Conservation (phyloP, 1,140 invertebrate genomes). For the Pteromalus puparum region DNA sequence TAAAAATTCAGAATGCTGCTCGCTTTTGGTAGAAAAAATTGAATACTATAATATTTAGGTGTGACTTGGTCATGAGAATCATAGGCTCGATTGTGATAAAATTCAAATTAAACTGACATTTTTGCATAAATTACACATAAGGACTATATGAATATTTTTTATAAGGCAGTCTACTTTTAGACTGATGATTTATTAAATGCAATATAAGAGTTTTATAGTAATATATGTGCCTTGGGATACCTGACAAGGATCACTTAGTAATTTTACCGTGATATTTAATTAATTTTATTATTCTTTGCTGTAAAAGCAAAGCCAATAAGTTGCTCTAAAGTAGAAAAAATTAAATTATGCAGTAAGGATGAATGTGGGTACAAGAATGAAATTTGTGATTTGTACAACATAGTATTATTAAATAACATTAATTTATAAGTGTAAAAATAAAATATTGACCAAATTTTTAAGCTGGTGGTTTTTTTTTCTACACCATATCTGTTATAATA, state of each 20-base stretch:
- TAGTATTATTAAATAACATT: background rate
- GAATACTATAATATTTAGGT: background rate
- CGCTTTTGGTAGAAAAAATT: background rate
- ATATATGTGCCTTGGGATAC: slow-evolving; percentile 34
- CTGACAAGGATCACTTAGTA: slow-evolving; percentile 25
- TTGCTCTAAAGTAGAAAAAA: background rate
- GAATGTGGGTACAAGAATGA: background rate
- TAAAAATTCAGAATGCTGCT: background rate
- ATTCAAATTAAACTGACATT: background rate
- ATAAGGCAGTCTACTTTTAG: slow-evolving; percentile 22
- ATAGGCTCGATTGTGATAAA: background rate
- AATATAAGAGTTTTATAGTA: slow-evolving; percentile 36
- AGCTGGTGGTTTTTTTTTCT: no score
- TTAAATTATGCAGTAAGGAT: background rate
- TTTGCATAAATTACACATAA: slow-evolving; percentile 2
- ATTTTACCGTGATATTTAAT: slow-evolving; percentile 9
- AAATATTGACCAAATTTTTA: background rate
- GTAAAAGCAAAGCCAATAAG: background rate
- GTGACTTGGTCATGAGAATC: background rate
- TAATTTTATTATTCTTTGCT: background rate
- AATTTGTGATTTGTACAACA: background rate
- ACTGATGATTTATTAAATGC: slow-evolving; percentile 26
- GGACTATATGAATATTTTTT: slow-evolving; percentile 36
- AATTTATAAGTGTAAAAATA: no score
- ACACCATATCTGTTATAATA: no score